Evolutionary conservation across 2,797 vertebrate genomes (phyloP).

Genomic region (Sciurus vulgaris): DNA sequence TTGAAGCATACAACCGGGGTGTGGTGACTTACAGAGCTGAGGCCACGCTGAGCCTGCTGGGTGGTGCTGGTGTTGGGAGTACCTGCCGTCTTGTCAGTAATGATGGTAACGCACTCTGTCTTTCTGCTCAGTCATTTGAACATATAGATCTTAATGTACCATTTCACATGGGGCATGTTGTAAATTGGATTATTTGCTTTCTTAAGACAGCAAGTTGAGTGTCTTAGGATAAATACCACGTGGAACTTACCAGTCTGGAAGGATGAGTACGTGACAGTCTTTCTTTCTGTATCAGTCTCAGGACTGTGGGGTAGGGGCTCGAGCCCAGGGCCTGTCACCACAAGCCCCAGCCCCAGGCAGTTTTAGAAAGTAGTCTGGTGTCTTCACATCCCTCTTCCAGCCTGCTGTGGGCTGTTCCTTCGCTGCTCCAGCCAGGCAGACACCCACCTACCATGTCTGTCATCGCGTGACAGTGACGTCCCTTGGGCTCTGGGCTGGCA

Average conservation of each 20-base stretch:
- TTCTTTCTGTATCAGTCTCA: neutral
- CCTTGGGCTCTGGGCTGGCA: neutral
- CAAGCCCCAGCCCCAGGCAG: too few species aligned
- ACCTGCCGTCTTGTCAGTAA: constrained; percentile 9
- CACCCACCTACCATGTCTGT: too few species aligned
- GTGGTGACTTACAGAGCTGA: neutral
- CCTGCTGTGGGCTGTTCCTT: neutral
- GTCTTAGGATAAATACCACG: neutral
- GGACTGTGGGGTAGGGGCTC: too few species aligned
- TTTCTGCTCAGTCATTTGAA: constrained; percentile 37
- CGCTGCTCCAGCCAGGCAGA: neutral
- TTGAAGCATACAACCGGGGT: neutral
- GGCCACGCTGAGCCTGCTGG: neutral
- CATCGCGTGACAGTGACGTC: neutral
- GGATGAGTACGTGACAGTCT: neutral
- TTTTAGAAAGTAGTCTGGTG: too few species aligned
- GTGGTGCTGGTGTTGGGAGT: neutral
- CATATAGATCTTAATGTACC: neutral
- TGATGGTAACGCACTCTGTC: neutral
- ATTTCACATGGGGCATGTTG: neutral
- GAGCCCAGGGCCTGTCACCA: too few species aligned
- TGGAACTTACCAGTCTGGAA: neutral
- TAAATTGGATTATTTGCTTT: neutral
- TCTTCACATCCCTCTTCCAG: neutral
- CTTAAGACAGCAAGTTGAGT: neutral